These are phyloP conservation scores for Amblyjoppa fuscipennis DNA, from an alignment of 2,888 invertebrate genomes.

Conservation along the genomic window DNA sequence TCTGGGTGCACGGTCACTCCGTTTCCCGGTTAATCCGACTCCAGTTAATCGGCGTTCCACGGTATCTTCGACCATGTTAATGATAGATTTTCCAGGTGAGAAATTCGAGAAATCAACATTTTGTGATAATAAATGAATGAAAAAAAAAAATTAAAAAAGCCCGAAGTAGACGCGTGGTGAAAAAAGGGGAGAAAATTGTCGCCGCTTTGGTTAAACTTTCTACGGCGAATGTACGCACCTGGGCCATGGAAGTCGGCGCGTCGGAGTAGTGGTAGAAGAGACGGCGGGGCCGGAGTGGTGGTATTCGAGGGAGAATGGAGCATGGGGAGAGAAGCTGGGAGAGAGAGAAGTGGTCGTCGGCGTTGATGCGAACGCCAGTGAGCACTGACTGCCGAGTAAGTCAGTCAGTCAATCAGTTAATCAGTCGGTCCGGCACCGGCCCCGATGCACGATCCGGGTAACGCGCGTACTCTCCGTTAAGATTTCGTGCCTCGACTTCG, in stretches of 20 bases:
- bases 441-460: conserved; percentile 62
- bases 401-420: conserved; percentile 79
- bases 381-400: conserved; percentile 74
- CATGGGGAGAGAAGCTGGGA: conserved; percentile 75
- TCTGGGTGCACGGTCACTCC: no score
- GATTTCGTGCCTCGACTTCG: conserved; percentile 13
- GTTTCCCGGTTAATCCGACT: no score
- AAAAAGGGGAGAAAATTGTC: not conserved
- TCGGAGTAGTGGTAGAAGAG: conserved; percentile 28
- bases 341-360: conserved; percentile 70
- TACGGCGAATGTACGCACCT: conserved; percentile 67
- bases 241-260: conserved; percentile 45
- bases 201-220: conserved; percentile 55
- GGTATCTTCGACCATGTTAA: not conserved
- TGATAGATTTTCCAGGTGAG: not conserved
- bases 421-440: conserved; percentile 77
- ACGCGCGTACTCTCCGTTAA: conserved; percentile 39
- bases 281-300: conserved; percentile 36
- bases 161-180: not conserved
- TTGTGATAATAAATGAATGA: not conserved
- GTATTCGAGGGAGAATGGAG: conserved; percentile 73
- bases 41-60: no score
- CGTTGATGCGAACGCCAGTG: conserved; percentile 76
- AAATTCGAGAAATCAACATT: not conserved
- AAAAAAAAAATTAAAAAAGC: not conserved